These are phyloP conservation scores for Leptodactylus fuscus DNA, from an alignment of 2,113 vertebrate genomes.

Conservation along the genomic window DNA sequence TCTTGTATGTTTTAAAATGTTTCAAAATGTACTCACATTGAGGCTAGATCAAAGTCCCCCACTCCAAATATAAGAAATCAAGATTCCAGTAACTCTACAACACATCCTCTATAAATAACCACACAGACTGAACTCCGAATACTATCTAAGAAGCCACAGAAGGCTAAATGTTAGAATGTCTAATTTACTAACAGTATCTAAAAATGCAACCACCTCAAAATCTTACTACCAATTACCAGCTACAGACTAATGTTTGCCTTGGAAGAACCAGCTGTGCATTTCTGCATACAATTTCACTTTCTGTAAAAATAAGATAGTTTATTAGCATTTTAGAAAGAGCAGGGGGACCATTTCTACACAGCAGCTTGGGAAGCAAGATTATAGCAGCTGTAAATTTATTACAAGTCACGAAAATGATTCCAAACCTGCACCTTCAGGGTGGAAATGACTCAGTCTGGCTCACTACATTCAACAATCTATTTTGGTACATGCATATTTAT, in stretches of 20 bases:
- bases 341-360: constrained; percentile 65
- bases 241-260: constrained; percentile 57
- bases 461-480: constrained; percentile 72
- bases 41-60: no score
- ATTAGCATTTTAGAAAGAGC: constrained; percentile 70
- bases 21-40: no score
- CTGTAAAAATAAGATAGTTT: constrained; percentile 65
- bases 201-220: not conserved
- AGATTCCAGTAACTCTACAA: no score
- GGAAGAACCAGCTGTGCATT: constrained; percentile 64
- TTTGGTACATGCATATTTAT: constrained; percentile 84
- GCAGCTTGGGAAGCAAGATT: constrained; percentile 75
- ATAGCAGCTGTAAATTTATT: constrained; percentile 79
- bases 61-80: no score
- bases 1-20: no score
- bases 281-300: constrained; percentile 61
- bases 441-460: constrained; percentile 73
- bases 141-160: no score
- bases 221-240: constrained; percentile 62
- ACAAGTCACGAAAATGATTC: constrained; percentile 78
- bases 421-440: constrained; percentile 75
- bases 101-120: no score
- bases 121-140: no score
- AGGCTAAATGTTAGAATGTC: no score
- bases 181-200: no score